These are phyloP conservation scores for Camponotus pennsylvanicus DNA, from an alignment of 1,140 invertebrate genomes.

Conservation along the genomic window DNA sequence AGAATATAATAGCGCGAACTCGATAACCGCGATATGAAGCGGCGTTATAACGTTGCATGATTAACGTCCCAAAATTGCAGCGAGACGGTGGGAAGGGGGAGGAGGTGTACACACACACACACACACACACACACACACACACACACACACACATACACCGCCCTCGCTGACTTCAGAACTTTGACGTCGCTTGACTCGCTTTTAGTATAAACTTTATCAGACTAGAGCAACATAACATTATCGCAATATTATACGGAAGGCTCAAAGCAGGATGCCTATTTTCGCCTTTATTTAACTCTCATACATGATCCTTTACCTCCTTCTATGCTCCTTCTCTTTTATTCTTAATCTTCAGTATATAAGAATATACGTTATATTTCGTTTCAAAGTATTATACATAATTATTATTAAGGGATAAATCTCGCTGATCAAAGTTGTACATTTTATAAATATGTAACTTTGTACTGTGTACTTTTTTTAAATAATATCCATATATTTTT, in stretches of 20 bases:
- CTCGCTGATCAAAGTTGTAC: too few species aligned
- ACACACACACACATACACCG: not conserved
- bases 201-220: constrained; percentile 51
- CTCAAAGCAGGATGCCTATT: not conserved
- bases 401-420: too few species aligned
- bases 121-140: not conserved
- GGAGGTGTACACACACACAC: constrained; percentile 9
- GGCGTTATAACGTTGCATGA: constrained; percentile 57
- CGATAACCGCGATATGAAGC: constrained; percentile 58
- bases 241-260: not conserved
- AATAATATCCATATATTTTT: too few species aligned
- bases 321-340: not conserved
- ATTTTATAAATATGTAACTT: too few species aligned
- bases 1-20: constrained; percentile 62
- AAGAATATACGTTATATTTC: not conserved
- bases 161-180: constrained; percentile 51
- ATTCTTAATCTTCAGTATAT: not conserved
- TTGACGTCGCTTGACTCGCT: constrained; percentile 42
- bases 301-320: too few species aligned
- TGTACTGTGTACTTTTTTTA: too few species aligned
- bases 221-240: not conserved
- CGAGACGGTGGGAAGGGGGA: constrained; percentile 4
- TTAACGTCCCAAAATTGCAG: constrained; percentile 57
- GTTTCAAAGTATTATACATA: not conserved
- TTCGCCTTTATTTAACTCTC: not conserved